A percentile compares a stretch with the other conserved stretches of the same genome.
Conservation (phyloP, 2,113 vertebrate species). For the Capreolus pygargus region DNA sequence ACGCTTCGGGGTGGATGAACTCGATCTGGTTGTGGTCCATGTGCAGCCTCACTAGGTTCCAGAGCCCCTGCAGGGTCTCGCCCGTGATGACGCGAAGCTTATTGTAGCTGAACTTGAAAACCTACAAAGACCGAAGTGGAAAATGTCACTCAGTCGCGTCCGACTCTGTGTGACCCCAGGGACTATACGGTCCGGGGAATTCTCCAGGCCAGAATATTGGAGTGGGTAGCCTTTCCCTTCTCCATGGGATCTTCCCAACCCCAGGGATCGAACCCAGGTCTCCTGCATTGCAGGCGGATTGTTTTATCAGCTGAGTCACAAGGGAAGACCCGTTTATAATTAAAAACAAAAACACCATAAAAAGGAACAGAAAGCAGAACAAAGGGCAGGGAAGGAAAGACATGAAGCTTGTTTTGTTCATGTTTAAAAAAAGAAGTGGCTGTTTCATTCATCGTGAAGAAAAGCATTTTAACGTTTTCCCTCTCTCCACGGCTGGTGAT, state of each 20-base stretch:
- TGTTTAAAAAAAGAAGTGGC: not conserved
- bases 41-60: conserved; percentile 86
- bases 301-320: not conserved
- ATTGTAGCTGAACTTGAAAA: conserved; percentile 96
- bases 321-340: not conserved
- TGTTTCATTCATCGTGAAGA: accelerated
- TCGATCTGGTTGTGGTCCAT: conserved; percentile 93
- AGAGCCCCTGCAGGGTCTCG: conserved; percentile 86
- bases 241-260: too few relatives aligned
- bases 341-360: not conserved
- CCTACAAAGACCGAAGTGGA: conserved; percentile 72
- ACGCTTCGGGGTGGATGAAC: conserved; percentile 90
- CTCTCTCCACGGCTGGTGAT: accelerated
- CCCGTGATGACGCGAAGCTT: conserved; percentile 85
- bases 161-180: too few relatives aligned
- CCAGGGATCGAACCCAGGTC: too few relatives aligned
- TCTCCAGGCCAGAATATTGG: too few relatives aligned
- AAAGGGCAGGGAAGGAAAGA: not conserved
- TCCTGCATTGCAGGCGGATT: not conserved
- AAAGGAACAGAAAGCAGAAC: not conserved
- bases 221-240: not conserved
- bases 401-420: too few relatives aligned
- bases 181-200: too few relatives aligned
- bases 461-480: accelerated
- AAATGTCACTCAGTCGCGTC: not conserved